Evolutionary conservation across 2,888 invertebrate species (phyloP), one percentile per base, ranked within the genome.

Genomic region (Poecilobothrus nobilitatus): DNA sequence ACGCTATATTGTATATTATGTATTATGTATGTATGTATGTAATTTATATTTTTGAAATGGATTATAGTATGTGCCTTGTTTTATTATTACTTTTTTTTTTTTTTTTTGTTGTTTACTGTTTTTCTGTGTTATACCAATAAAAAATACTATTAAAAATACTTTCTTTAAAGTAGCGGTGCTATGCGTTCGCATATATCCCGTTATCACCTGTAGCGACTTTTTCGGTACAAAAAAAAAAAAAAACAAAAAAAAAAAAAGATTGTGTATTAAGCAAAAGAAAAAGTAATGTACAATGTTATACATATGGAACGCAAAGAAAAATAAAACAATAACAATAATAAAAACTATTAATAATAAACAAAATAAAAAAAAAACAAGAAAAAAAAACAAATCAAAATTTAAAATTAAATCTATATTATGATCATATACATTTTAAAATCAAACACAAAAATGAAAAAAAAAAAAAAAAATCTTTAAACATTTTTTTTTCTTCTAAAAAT

Each of bases 181-280:
- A 62, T 37, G 53, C 53, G 53, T 53, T 53, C 53, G 53, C 53
- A 37, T 37, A 67, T 67, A 67, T 70, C 68, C 70, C 70, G 70
- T 70, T 70, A 70, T 68, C 70, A 70, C 70, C 70, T 66, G 70
- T 64, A 70, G 66, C 68, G 44, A 33, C 44, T 67, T 66, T 21
- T 63, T 66, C 63, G 62, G 41, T 66, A n/a, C 18, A 34, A 27
- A 27, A 27, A 27, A 27, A 27, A 27, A 27, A 27, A 4, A 27
- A 27, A 27, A 27, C 5, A 27, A 5, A 27, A 27, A 27, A 27
- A 27, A 27, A 27, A 27, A 27, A 27, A 2, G 5, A 5, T 27
- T 27, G 27, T 27, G 27, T 5, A 27, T 4, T 4, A 27, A 27
- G 5, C 27, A 4, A 27, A 5, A 27, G 5, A 27, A 27, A 37